Conservation (phyloP, 2,888 invertebrate species). For the Ommatoiulus sabulosus region DNA sequence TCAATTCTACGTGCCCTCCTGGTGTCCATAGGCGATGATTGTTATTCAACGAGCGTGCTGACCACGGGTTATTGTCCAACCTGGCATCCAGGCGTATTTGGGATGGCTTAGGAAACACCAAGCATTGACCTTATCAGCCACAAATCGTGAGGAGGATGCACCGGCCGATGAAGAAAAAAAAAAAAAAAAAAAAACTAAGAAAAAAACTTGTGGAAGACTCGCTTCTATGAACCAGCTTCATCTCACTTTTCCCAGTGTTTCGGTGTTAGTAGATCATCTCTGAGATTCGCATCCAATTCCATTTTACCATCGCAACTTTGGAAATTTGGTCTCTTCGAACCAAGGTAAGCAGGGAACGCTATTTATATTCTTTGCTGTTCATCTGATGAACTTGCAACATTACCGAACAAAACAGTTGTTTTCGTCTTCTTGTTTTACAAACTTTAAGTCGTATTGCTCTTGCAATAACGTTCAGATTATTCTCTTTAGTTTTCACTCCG, state of each 20-base stretch:
- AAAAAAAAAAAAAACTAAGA: not conserved
- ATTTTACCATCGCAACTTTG: not conserved
- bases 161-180: not conserved
- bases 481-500: no score
- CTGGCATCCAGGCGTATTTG: constrained; percentile 1
- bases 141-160: constrained; percentile 15
- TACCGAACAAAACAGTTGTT: no score
- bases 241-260: not conserved
- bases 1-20: not conserved
- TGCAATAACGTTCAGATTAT: no score
- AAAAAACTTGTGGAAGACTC: not conserved
- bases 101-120: constrained; percentile 28
- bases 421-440: no score
- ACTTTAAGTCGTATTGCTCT: no score
- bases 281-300: not conserved
- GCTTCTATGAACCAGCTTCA: constrained; percentile 6
- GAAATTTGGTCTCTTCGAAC: not conserved
- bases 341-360: not conserved
- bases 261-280: constrained; percentile 8
- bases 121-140: constrained; percentile 23
- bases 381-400: no score
- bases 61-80: constrained; percentile 28
- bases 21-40: constrained; percentile 10
- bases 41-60: not conserved
- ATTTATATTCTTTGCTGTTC: no score